These are phyloP conservation scores for Botia kubotai DNA, from an alignment of 2,797 vertebrate genomes.

Conservation along the genomic window DNA sequence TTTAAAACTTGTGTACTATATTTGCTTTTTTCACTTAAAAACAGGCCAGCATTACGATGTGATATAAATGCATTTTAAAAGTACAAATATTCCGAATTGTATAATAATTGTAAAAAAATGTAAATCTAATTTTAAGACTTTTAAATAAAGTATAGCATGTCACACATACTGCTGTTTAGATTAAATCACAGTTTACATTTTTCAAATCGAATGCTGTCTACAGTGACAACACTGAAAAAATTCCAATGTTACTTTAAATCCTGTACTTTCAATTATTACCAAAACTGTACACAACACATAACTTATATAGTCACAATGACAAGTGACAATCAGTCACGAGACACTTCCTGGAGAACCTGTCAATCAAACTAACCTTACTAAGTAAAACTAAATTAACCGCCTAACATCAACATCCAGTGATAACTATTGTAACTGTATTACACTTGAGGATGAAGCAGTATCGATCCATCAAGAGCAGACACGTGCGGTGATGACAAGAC, in stretches of 20 bases:
- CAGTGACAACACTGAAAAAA: no score
- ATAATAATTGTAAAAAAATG: background rate
- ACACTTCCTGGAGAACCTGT: conserved; percentile 1
- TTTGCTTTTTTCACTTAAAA: no score
- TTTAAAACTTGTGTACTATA: no score
- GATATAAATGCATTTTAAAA: background rate
- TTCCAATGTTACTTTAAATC: background rate
- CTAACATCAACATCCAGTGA: background rate
- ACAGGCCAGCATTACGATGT: no score
- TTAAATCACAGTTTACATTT: no score
- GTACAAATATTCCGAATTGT: background rate
- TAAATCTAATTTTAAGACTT: background rate
- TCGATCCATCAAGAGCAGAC: background rate
- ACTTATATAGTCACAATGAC: background rate
- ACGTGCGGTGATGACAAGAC: background rate
- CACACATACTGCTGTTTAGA: background rate
- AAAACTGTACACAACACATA: background rate
- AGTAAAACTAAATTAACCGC: background rate
- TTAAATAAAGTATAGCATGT: background rate
- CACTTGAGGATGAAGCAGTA: background rate
- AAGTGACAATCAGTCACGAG: background rate
- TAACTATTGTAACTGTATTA: background rate
- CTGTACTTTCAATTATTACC: background rate
- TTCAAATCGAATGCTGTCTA: no score
- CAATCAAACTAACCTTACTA: conserved; percentile 9